Conservation (phyloP, 2,797 vertebrate species). For the Microctenopoma stevenorrisi region DNA sequence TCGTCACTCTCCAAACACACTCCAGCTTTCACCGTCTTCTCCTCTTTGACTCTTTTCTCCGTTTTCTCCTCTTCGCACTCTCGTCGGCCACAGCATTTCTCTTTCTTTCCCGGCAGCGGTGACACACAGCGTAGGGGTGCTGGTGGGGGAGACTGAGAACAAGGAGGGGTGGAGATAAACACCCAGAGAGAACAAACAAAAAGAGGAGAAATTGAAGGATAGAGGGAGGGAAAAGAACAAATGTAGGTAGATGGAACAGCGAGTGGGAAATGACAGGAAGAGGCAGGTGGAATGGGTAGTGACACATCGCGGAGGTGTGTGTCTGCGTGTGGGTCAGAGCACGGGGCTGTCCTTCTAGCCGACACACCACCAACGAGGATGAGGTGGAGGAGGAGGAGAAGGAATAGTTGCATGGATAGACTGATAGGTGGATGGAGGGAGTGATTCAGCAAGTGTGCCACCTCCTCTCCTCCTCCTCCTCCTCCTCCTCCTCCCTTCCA, state of each 20-base stretch:
- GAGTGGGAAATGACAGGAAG: conserved; percentile 62
- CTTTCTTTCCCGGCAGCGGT: conserved; percentile 54
- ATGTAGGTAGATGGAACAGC: conserved; percentile 73
- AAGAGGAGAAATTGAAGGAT: conserved; percentile 18
- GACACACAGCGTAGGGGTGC: conserved; percentile 66
- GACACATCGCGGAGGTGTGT: conserved; percentile 78
- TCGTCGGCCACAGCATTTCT: conserved; percentile 57
- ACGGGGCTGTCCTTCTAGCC: conserved; percentile 68
- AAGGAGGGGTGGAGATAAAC: conserved; percentile 55
- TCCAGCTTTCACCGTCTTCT: conserved; percentile 39
- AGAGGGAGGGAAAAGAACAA: conserved; percentile 53
- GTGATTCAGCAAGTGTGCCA: conserved; percentile 69
- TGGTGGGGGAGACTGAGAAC: conserved; percentile 35
- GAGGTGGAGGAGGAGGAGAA: conserved; percentile 49
- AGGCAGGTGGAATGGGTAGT: conserved; percentile 72
- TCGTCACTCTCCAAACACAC: conserved; percentile 31
- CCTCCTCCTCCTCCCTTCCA: conserved; percentile 33
- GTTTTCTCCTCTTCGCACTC: conserved; percentile 42
- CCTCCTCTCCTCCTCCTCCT: conserved; percentile 37
- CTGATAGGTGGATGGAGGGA: conserved; percentile 49
- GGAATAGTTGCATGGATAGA: conserved; percentile 39
- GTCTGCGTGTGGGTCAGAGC: conserved; percentile 67
- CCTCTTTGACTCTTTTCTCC: conserved; percentile 36
- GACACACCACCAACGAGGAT: conserved; percentile 63
- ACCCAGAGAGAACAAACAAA: conserved; percentile 32